Evolutionary conservation across 2,888 invertebrate species (phyloP), one percentile per base, ranked within the genome.

Genomic region (Portevinia maculata): DNA sequence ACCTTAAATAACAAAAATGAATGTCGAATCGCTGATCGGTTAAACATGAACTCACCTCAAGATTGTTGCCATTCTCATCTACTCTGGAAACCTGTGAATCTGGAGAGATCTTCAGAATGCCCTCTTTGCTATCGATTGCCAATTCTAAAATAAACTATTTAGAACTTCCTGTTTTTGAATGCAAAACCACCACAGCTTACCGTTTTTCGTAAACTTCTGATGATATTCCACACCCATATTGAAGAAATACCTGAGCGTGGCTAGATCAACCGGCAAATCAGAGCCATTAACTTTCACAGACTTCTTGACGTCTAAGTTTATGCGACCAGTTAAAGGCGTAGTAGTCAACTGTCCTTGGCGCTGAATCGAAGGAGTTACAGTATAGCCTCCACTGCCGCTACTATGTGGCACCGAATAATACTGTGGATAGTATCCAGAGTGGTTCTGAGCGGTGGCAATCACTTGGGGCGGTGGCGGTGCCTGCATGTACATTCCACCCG

Each of bases 201-300:
- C 70, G 52, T 81, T 86, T n/a, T 70, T 84, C 11, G 52, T 62
- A 6, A 81, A 39, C 32, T 83, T 79, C 32, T 85, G 84, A 62
- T 85, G 85, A 57, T 85, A 92, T 79, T 94, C 94, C 85, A 94
- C 90, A 86, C 94, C 94, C 86, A 94, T 89, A 89, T 94, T 94
- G 90, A 92, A 94, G 89, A 93, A 94, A 88, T 92, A 94, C 74
- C 94, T 92, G 78, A 94, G 89, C 5, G 94, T 94, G 9, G 92
- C 89, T 53, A 93, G 90, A 87, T 94, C 94, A 91, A 64, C 59
- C 0, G 89, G 90, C 67, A 90, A 86, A 84, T 90, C 90, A 5
- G 86, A 84, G 1, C 89, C 89, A 57, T 86, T 87, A 1, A 84
- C 46, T 41, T 87, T 86, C 3, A 87, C 19, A 0, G 89, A 89